Base-by-base conservation (phyloP, 2,888 invertebrate species). In the Theretra japonica region DNA sequence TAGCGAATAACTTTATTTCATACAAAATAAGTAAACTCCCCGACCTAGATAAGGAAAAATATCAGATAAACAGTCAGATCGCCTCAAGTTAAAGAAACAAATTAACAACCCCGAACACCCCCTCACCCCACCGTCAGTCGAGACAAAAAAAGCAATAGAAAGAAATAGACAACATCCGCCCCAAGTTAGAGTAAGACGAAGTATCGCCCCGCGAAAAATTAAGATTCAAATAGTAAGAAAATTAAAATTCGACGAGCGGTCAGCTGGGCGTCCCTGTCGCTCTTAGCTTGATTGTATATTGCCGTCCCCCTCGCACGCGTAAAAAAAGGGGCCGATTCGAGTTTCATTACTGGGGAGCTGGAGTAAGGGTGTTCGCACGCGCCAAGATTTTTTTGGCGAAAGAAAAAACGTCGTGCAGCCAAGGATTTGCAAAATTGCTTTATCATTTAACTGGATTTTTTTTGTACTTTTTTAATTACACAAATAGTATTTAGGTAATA, bases 141-240 rank as follows among this genome's bases (percentile, higher is more conserved):
- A 73, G 73, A 78, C 77, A 83, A 85, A 89, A 90, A 88, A 88
- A 88, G 83, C 79, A 79, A 73, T 69, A 85, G 85, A 90, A 87
- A 83, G 87, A 88, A 87, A 90, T 81, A 77, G 79, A 79, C 73
- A 80, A 79, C 75, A 78, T 68, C 72, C 73, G 50, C 62, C 72
- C 21, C 70, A 71, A 70, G 86, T 76, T 41, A 78, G 86, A 91
- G 76, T 75, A 85, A 83, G 87, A 89, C 56, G 79, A 83, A 83
- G 79, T 78, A 84, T 80, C 33, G 78, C 88, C 90, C 90, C 86
- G 89, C 89, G 90, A 93, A 94, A 94, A 94, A 94, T 94, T 93
- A 93, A 93, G 91, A 94, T 94, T 94, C 94, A 93, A 94, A 94
- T 91, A 88, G 92, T 93, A 92, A 94, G 94, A 93, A 94, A 93